A percentile compares a stretch with the other conserved stretches of the same genome.
Conservation (phyloP, 2,113 vertebrate species). For the Coryphaenoides rupestris region DNA sequence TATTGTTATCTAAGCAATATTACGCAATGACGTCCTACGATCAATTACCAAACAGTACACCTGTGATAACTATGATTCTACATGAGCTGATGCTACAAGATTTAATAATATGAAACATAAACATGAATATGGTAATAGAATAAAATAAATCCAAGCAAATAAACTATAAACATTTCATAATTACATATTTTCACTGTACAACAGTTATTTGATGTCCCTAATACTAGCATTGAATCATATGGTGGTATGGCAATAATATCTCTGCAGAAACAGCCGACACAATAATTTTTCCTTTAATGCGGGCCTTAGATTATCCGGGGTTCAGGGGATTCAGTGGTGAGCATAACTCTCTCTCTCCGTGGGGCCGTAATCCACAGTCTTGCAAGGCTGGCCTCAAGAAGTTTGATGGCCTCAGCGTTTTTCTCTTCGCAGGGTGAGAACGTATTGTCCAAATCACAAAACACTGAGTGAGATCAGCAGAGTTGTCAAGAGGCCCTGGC, state of each 20-base stretch:
- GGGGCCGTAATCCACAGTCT: slow-evolving; percentile 58
- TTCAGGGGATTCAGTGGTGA: slow-evolving; percentile 34
- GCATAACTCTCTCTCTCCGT: slow-evolving; percentile 57
- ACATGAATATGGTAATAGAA: too few species aligned
- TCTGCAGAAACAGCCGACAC: slow-evolving; percentile 20
- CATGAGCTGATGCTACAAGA: too few species aligned
- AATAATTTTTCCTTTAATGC: slow-evolving; percentile 36
- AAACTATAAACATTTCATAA: too few species aligned
- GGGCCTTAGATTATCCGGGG: slow-evolving; percentile 31
- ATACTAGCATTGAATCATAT: not conserved
- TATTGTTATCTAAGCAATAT: too few species aligned
- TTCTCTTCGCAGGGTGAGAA: slow-evolving; percentile 67
- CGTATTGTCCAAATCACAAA: slow-evolving; percentile 80
- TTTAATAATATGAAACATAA: too few species aligned
- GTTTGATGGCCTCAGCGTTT: slow-evolving; percentile 73
- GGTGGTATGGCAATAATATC: slow-evolving; percentile 18
- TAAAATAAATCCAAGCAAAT: too few species aligned
- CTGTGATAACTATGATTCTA: too few species aligned
- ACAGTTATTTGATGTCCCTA: too few species aligned
- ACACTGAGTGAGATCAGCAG: slow-evolving; percentile 82
- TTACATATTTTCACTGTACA: too few species aligned
- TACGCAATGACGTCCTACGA: too few species aligned
- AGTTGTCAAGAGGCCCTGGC: slow-evolving; percentile 80
- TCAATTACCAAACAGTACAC: too few species aligned
- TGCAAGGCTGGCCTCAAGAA: slow-evolving; percentile 65